Percentiles rank a stretch among this genome's conserved stretches.
phyloP scores from a whole-genome alignment of 2,888 invertebrate genomes.

The Luperina testacea region DNA sequence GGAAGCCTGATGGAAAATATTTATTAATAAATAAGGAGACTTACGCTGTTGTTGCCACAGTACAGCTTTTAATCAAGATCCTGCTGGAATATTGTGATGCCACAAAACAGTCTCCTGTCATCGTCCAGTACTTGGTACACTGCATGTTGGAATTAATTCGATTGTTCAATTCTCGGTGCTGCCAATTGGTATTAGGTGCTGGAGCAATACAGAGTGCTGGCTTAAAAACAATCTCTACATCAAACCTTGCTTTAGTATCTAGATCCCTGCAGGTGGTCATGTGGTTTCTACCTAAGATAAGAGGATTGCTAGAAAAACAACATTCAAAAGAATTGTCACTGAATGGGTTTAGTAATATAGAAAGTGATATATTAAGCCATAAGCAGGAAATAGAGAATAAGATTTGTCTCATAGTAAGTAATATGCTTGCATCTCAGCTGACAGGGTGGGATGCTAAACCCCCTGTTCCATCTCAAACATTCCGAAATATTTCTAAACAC shows the following conservation, averaged over 20 bases:
- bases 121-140: slow-evolving; percentile 94
- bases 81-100: slow-evolving; percentile 97
- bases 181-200: slow-evolving; percentile 98
- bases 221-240: slow-evolving; percentile 97
- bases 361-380: slow-evolving; percentile 95
- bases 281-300: slow-evolving; percentile 94
- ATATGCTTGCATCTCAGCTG: slow-evolving; percentile 95
- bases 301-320: slow-evolving; percentile 91
- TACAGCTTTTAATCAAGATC: slow-evolving; percentile 96
- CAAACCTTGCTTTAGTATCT: slow-evolving; percentile 96
- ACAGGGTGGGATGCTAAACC: slow-evolving; percentile 98
- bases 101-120: slow-evolving; percentile 93
- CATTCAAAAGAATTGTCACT: slow-evolving; percentile 87
- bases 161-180: slow-evolving; percentile 96
- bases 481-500: slow-evolving; percentile 96
- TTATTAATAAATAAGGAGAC: slow-evolving; percentile 92
- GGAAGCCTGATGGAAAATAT: slow-evolving; percentile 88
- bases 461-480: slow-evolving; percentile 97
- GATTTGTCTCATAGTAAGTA: slow-evolving; percentile 96
- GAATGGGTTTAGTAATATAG: slow-evolving; percentile 92
- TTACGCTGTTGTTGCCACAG: slow-evolving; percentile 94
- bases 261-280: slow-evolving; percentile 95
- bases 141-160: slow-evolving; percentile 96
- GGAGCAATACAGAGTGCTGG: slow-evolving; percentile 98
- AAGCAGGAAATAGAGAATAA: slow-evolving; percentile 97